phyloP scores from a whole-genome alignment of 2,113 vertebrate species.

The Fregata magnificens region DNA sequence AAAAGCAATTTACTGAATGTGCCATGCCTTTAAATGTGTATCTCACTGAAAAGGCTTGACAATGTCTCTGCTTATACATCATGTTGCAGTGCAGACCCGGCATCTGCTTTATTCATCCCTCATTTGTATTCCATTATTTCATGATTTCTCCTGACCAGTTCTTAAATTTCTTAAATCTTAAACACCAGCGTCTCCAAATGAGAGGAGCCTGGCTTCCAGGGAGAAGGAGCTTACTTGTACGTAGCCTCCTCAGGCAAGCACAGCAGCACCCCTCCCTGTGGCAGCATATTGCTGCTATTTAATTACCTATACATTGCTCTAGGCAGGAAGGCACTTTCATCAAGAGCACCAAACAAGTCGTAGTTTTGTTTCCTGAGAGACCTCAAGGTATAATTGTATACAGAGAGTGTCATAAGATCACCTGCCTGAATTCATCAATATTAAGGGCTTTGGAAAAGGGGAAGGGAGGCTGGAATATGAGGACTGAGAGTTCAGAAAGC shows the following conservation, averaged over 20 bases:
- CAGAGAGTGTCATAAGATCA: not conserved
- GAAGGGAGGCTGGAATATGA: not conserved
- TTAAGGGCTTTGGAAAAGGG: not conserved
- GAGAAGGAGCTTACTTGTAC: not conserved
- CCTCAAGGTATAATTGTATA: not conserved
- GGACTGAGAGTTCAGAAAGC: not conserved
- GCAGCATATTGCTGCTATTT: not conserved
- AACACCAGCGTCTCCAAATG: not conserved
- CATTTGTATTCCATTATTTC: not conserved
- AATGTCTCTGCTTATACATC: not conserved
- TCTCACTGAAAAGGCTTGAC: not conserved
- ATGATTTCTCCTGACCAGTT: not conserved
- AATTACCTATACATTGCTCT: not conserved
- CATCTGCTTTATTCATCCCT: not conserved
- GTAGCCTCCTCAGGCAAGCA: not conserved
- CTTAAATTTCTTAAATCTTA: not conserved
- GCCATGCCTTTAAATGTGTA: not conserved
- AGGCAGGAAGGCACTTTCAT: not conserved
- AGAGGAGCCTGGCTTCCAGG: not conserved
- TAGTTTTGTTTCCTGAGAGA: constrained; percentile 6
- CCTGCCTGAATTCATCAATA: not conserved
- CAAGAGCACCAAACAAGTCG: not conserved
- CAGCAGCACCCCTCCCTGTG: not conserved
- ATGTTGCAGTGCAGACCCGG: not conserved
- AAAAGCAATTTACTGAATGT: not conserved